These are phyloP conservation scores for Agrotis exclamationis DNA, from an alignment of 2,888 invertebrate species.

Conservation along the genomic window DNA sequence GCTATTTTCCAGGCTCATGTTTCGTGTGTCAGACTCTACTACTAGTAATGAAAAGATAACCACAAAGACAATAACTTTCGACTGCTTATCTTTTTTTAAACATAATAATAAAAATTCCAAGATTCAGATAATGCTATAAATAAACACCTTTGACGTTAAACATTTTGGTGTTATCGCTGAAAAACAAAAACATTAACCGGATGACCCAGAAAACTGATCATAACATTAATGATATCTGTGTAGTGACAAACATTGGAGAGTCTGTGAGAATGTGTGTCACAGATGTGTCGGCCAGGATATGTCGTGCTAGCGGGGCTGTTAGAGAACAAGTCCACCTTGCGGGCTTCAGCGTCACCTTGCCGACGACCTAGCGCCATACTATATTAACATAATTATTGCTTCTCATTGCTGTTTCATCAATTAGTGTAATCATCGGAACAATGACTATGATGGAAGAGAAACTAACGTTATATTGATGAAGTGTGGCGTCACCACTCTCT, in stretches of 20 bases:
- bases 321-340: conserved; percentile 46
- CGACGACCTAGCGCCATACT: conserved; percentile 34
- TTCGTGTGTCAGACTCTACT: no score
- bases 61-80: background rate
- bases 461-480: conserved; percentile 10
- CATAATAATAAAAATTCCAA: background rate
- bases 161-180: conserved; percentile 2
- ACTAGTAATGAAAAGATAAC: conserved; percentile 3
- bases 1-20: no score
- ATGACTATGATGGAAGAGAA: conserved; percentile 12
- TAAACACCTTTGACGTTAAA: conserved; percentile 8
- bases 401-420: conserved; percentile 25
- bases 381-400: conserved; percentile 34
- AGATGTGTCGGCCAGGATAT: conserved; percentile 2
- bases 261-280: background rate
- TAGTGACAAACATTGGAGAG: background rate
- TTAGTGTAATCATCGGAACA: background rate
- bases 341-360: conserved; percentile 37
- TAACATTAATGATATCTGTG: conserved; percentile 5
- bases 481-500: conserved; percentile 13
- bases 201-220: conserved; percentile 1
- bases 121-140: conserved; percentile 7
- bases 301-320: background rate
- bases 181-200: conserved; percentile 28
- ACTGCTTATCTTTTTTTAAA: conserved; percentile 5